Base-by-base conservation (phyloP, 2,113 vertebrate species). In the Thymallus thymallus region DNA sequence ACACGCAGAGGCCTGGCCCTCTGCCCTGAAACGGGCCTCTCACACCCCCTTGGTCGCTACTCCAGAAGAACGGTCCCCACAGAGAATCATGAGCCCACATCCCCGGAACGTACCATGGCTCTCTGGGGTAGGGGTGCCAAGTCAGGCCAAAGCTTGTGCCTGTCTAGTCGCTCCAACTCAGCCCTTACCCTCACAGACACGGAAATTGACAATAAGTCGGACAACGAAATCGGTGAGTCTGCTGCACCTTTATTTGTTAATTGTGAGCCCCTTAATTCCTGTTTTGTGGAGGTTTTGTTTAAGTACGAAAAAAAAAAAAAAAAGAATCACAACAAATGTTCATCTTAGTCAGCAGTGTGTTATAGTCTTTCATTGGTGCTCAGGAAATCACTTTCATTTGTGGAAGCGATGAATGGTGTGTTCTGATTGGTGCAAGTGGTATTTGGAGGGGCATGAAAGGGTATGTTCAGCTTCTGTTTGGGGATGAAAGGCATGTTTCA, bases 151-250 rank as follows among this genome's bases (percentile, higher is more conserved):
- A 97, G 94, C 81, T 98, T 97, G 78, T 97, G 95, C 90, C 94
- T 97, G 72, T 99, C 98, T 68, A 99, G 97, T 74, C 97, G 95
- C 85, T 99, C 97, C 81, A 98, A 98, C 94, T 99, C 98, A 1
- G 96, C 93, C 75, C 95, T 99, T 88, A 98, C 97, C 16, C 96
- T 99, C 88, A 98, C 97, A 30, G 98, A 99, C 90, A 98, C 96
- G 0, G 97, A 99, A 87, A 96, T 97, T 1, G 98, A 98, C 77
- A 98, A 98, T 95, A 98, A 96, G 90, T 98, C 96, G 5, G 97
- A 98, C 93, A 97, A 95, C 78, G 97, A 98, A 82, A 96, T 85
- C 32, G 97, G 98, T 99, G 93, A 98, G 98, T 96, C 41, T 46
- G 76, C 51, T 76, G 73, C 68, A 14, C 67, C 32, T 80, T 46